Evolutionary conservation across 1,140 invertebrate genomes (phyloP), one percentile per base, ranked within the genome.

Genomic region (Varroa destructor): DNA sequence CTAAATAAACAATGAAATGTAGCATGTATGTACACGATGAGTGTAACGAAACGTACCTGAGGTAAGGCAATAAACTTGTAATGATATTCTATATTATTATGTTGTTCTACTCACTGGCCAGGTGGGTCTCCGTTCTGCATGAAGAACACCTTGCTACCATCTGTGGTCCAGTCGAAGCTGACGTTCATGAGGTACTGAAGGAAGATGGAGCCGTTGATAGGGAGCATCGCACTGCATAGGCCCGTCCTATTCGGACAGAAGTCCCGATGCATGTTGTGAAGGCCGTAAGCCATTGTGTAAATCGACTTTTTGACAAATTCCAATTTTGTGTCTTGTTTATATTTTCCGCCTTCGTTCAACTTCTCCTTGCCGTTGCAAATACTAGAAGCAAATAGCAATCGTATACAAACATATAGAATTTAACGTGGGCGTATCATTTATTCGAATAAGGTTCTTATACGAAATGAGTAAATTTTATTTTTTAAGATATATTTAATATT

Each of bases 121-220:
- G 89, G 87, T 37, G 89, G 89, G 81, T 93, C 89, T 8, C 90
- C 90, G 76, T 87, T 85, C 70, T 84, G 81, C 79, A 92, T 88
- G 77, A 92, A 93, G 75, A 86, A 85, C 8, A 92, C 61, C 5
- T 46, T 40, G 36, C 61, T 67, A 5, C 46, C 61, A 75, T 91
- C 86, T 70, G 81, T 82, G 71, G 82, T 81, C 77, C 85, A 87
- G 6, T 80, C 81, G 78, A 91, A 91, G 3, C 85, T 87, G 1
- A 89, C 88, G 75, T 90, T 89, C 79, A 88, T 82, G 72, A 93
- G 79, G 77, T 90, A 87, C 81, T 87, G 81, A 43, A 81, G 79
- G 55, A 86, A 84, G 1, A 84, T 77, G 4, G 82, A 84, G 4
- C 87, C 87, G 77, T 87, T 86, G 56, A 88, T 81, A 0, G 85